Conservation (phyloP, 2,113 vertebrate genomes). For the Argyrosomus japonicus region DNA sequence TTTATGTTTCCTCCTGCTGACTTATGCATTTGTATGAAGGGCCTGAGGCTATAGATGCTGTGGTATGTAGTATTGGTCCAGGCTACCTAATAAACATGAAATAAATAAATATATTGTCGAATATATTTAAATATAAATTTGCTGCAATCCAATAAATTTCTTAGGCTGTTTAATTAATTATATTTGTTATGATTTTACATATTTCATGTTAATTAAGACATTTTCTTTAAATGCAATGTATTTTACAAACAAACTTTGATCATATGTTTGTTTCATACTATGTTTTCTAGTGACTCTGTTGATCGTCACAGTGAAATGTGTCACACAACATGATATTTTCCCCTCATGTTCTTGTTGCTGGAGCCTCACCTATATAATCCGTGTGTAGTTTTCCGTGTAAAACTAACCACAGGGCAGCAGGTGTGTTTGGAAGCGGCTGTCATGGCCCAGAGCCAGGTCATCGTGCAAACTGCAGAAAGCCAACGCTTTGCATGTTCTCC, state of each 20-base stretch:
- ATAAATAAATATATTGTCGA: neutral
- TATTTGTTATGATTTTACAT: neutral
- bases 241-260: too few relatives aligned
- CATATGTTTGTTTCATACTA: too few relatives aligned
- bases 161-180: neutral
- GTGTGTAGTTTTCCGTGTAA: neutral
- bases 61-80: neutral
- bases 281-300: too few relatives aligned
- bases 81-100: neutral
- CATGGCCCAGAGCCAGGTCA: conserved; percentile 41
- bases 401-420: conserved; percentile 17
- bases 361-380: neutral
- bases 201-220: too few relatives aligned
- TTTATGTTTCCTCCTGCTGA: neutral
- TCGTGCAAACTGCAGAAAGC: conserved; percentile 55
- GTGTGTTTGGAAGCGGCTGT: conserved; percentile 6
- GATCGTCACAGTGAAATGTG: neutral
- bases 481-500: conserved; percentile 53
- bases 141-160: neutral
- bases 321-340: neutral
- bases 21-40: neutral
- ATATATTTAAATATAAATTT: neutral
- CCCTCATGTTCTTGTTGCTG: neutral
- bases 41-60: neutral
- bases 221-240: too few relatives aligned